A percentile compares a stretch with the other conserved stretches of the same genome.
These are phyloP conservation scores for Tachina grossa DNA, from an alignment of 2,888 invertebrate genomes.

Conservation along the genomic window DNA sequence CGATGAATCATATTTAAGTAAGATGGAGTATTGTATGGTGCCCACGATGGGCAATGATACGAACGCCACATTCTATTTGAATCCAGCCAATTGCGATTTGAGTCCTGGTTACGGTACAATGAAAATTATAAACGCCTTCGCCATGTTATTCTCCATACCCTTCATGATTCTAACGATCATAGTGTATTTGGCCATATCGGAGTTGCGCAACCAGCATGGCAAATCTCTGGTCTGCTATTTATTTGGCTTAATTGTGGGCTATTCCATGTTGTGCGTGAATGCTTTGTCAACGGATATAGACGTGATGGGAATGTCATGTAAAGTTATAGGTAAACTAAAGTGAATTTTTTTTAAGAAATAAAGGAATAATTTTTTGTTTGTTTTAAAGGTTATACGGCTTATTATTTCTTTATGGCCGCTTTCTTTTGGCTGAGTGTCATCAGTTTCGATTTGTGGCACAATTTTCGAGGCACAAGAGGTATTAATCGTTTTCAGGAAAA, in stretches of 20 bases:
- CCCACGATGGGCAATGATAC: slow-evolving; percentile 74
- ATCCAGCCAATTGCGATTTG: slow-evolving; percentile 79
- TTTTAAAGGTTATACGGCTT: slow-evolving; percentile 86
- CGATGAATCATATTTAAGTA: slow-evolving; percentile 74
- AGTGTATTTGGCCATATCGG: slow-evolving; percentile 88
- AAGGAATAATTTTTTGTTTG: slow-evolving; percentile 1
- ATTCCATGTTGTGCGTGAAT: slow-evolving; percentile 84
- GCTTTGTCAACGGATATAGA: slow-evolving; percentile 71
- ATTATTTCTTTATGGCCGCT: slow-evolving; percentile 90
- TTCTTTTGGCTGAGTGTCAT: slow-evolving; percentile 95
- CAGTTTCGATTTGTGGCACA: slow-evolving; percentile 93
- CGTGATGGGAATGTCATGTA: slow-evolving; percentile 73
- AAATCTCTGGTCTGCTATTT: slow-evolving; percentile 90
- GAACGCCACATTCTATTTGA: slow-evolving; percentile 75
- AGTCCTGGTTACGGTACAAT: slow-evolving; percentile 74
- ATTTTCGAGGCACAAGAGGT: slow-evolving; percentile 80
- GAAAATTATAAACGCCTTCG: slow-evolving; percentile 81
- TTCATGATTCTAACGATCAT: slow-evolving; percentile 88
- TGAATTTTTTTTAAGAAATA: background rate
- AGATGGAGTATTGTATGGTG: slow-evolving; percentile 78
- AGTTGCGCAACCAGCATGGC: slow-evolving; percentile 89
- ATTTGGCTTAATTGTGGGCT: slow-evolving; percentile 86
- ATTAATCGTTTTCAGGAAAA: slow-evolving; percentile 78
- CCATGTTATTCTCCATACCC: slow-evolving; percentile 88
- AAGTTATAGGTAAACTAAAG: slow-evolving; percentile 74